A percentile compares a stretch with the other conserved stretches of the same genome.
Evolutionary conservation across 2,113 vertebrate genomes (phyloP).

Genomic region (Phycodurus eques): DNA sequence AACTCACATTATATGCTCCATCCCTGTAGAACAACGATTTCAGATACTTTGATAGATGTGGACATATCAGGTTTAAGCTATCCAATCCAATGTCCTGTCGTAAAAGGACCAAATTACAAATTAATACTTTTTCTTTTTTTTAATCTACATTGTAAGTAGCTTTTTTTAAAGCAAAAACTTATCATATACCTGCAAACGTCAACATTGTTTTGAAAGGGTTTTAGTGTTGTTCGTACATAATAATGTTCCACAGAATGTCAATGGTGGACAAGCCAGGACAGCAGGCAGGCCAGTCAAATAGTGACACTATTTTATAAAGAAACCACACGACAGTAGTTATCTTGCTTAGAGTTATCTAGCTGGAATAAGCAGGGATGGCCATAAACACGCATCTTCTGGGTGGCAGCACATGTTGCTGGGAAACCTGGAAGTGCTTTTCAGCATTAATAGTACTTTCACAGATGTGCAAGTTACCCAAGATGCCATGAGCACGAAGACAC

Average conservation of each 20-base stretch:
- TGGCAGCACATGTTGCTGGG: neutral
- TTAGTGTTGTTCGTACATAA: neutral
- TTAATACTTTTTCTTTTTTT: too few species aligned
- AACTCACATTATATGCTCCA: neutral
- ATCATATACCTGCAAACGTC: neutral
- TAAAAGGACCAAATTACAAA: too few species aligned
- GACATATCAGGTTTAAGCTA: too few species aligned
- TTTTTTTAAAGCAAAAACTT: neutral
- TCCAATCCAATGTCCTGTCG: too few species aligned
- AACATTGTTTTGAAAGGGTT: neutral
- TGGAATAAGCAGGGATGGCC: neutral
- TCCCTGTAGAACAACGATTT: neutral
- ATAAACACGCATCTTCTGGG: neutral
- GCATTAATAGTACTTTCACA: neutral
- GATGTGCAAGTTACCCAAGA: slow-evolving; percentile 6
- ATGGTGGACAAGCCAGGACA: neutral
- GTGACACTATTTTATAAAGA: neutral
- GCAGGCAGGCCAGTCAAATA: neutral
- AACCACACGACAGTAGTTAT: neutral
- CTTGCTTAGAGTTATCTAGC: neutral
- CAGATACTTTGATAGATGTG: neutral
- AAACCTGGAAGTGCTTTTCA: slow-evolving; percentile 12
- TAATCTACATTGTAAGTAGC: too few species aligned
- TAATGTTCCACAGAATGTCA: neutral
- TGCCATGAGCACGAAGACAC: slow-evolving; percentile 7